Evolutionary conservation across 2,888 invertebrate species (phyloP).

Genomic region (Ligdia adustata): DNA sequence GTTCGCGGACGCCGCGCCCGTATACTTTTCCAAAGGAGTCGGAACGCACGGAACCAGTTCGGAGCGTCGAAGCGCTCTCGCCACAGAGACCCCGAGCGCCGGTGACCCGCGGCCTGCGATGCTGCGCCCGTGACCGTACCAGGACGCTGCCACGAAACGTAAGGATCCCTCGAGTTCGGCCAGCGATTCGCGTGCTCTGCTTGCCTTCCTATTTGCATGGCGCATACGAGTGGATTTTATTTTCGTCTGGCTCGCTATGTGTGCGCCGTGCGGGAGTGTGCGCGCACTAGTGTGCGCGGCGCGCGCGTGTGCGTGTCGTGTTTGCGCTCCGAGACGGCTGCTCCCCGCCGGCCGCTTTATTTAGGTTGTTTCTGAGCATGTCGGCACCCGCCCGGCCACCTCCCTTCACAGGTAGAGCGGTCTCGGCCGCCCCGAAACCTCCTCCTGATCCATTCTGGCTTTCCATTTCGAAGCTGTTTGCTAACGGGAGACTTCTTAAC

Average conservation of each 20-base stretch:
- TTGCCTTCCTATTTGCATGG: constrained; percentile 82
- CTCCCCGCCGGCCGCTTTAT: constrained; percentile 77
- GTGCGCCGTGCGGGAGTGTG: constrained; percentile 64
- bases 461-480: constrained; percentile 16
- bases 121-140: constrained; percentile 81
- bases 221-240: constrained; percentile 83
- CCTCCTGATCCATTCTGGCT: constrained; percentile 29
- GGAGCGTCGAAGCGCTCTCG: constrained; percentile 61
- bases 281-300: constrained; percentile 53
- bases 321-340: constrained; percentile 67
- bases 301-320: constrained; percentile 55
- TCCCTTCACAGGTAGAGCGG: constrained; percentile 37
- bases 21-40: constrained; percentile 75
- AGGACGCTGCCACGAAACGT: constrained; percentile 82
- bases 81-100: constrained; percentile 68
- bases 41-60: constrained; percentile 71
- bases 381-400: constrained; percentile 46
- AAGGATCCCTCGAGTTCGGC: constrained; percentile 78
- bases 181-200: constrained; percentile 66
- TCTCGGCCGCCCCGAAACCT: constrained; percentile 36
- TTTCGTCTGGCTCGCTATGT: constrained; percentile 77
- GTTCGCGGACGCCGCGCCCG: constrained; percentile 70
- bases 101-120: constrained; percentile 77
- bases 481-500: constrained; percentile 8
- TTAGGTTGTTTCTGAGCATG: constrained; percentile 75